phyloP scores from a whole-genome alignment of 2,888 invertebrate species.

The Drosophila stalkeri region DNA sequence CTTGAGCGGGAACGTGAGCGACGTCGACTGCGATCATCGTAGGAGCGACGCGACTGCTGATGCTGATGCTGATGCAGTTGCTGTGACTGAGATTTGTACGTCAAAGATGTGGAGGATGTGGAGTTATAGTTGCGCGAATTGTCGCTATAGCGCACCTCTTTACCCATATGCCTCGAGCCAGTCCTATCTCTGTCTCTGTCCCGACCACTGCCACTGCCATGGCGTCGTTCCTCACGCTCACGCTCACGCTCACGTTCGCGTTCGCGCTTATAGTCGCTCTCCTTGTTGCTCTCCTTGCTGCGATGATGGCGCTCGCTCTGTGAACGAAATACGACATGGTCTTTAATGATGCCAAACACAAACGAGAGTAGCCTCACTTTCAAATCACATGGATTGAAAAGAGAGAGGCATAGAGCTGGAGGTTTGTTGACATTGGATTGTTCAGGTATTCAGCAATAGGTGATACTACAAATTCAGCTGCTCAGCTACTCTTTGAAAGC shows the following conservation, averaged over 20 bases:
- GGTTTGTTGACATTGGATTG: neutral
- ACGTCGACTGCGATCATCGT: constrained; percentile 65
- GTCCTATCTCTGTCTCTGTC: constrained; percentile 32
- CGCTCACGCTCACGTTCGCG: constrained; percentile 47
- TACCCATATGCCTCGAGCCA: constrained; percentile 44
- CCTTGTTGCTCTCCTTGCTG: constrained; percentile 67
- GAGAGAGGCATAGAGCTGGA: neutral
- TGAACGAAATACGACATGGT: neutral
- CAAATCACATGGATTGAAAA: neutral
- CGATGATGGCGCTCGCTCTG: constrained; percentile 70
- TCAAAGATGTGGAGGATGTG: constrained; percentile 41
- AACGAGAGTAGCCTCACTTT: neutral
- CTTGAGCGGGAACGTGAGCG: constrained; percentile 65
- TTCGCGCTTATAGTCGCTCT: constrained; percentile 64
- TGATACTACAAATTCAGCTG: neutral
- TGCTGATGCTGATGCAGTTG: constrained; percentile 16
- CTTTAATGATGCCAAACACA: neutral
- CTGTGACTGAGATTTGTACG: constrained; percentile 54
- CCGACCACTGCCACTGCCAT: constrained; percentile 28
- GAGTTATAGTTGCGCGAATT: constrained; percentile 44
- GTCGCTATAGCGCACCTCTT: constrained; percentile 55
- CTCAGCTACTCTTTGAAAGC: neutral
- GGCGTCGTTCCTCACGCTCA: constrained; percentile 50
- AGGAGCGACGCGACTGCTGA: constrained; percentile 45
- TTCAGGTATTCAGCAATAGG: neutral